Evolutionary conservation across 2,113 vertebrate species (phyloP).

Genomic region (Ciconia maguari): DNA sequence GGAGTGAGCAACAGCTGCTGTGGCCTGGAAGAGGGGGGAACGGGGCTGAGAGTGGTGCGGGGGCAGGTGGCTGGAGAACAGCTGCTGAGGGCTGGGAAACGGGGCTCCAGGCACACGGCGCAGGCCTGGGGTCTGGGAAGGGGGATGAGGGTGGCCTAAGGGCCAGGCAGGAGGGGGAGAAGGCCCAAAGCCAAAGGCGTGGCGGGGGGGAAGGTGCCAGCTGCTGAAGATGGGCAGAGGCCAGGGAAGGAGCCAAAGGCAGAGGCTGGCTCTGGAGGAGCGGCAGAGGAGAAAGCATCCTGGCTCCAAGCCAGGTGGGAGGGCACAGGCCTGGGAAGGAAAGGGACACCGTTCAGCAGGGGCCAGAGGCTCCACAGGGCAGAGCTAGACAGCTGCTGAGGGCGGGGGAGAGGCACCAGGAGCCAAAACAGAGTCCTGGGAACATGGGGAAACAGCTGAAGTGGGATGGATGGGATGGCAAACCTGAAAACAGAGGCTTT

Average conservation of each 20-base stretch:
- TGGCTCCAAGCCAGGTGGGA: background rate
- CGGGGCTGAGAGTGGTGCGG: accelerated
- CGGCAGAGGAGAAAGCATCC: background rate
- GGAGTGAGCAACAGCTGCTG: background rate
- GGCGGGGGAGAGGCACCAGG: accelerated
- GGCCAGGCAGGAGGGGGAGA: accelerated
- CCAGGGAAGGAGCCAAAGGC: background rate
- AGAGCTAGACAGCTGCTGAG: background rate
- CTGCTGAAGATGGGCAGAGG: background rate
- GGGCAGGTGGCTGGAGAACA: background rate
- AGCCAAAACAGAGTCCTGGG: background rate
- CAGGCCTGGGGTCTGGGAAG: background rate
- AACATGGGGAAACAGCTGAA: background rate
- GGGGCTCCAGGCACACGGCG: accelerated
- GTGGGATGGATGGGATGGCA: background rate
- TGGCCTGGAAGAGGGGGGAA: accelerated
- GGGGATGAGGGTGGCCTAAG: no score
- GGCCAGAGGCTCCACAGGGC: background rate
- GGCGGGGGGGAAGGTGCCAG: background rate
- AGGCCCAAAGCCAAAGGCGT: background rate
- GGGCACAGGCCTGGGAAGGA: background rate
- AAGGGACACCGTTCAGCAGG: accelerated
- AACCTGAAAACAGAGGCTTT: background rate
- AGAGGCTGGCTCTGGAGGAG: background rate
- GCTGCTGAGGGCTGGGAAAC: background rate